Conservation (phyloP, 2,113 vertebrate species). For the Odontophorus gujanensis region DNA sequence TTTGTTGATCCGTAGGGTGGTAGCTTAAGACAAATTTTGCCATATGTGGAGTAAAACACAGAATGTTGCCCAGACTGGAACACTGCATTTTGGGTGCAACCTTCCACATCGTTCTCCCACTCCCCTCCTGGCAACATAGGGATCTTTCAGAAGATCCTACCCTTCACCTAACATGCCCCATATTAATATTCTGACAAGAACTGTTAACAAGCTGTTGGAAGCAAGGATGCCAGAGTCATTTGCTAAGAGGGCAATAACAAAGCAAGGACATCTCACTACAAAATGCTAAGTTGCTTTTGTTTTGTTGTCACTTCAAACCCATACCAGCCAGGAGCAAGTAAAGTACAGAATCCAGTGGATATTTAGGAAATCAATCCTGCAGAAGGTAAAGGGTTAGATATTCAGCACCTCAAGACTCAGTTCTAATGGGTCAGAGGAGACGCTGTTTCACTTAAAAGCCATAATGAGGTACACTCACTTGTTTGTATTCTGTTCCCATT, state of each 20-base stretch:
- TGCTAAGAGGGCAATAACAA: neutral
- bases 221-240: neutral
- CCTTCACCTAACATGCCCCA: neutral
- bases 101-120: neutral
- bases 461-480: neutral
- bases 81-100: neutral
- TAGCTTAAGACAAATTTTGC: neutral
- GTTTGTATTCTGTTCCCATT: neutral
- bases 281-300: neutral
- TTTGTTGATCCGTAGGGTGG: neutral
- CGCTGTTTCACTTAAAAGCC: neutral
- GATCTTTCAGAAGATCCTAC: neutral
- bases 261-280: neutral
- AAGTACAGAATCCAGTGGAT: neutral
- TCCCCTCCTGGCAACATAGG: neutral
- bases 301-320: neutral
- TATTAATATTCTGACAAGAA: neutral
- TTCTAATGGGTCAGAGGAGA: neutral
- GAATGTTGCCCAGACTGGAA: neutral
- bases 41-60: neutral
- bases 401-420: neutral
- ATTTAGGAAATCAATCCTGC: neutral
- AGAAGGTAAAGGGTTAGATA: neutral
- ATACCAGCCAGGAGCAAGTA: neutral
- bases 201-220: neutral